Evolutionary conservation across 1,140 invertebrate genomes (phyloP), one percentile per base, ranked within the genome.

Genomic region (Bradynema listronoti): DNA sequence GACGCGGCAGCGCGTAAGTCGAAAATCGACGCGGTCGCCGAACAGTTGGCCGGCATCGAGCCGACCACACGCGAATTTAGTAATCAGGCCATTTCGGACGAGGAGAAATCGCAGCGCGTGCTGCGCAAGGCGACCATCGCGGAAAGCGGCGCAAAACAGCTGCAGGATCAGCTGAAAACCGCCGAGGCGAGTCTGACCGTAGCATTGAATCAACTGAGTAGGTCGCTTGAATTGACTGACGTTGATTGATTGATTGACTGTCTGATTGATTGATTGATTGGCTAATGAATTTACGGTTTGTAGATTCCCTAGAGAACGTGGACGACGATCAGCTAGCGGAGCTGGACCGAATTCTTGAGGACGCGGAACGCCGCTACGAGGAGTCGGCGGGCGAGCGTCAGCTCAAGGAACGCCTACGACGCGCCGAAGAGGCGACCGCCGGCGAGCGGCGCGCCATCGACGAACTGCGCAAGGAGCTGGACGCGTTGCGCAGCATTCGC

Each of bases 291-390:
- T 29, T 1, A 24, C 56, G 19, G 29, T n/a, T 53, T 72, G 39
- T 41, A 75, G 72, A 77, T 52, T 76, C 73, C n/a, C 46, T 76
- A 22, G 75, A 78, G 47, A 61, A 77, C 27, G 73, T 76, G 5
- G 62, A 76, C 51, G 74, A 76, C 24, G 62, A 66, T 25, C 77
- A 76, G 49, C 53, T 76, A 36, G 63, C 61, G 27, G 65, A 71
- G 25, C 39, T 76, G n/a, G 73, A 76, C 50, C 55, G 55, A 36
- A 33, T 71, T 27, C 34, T 78, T 3, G 64, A 73, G 25, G 67
- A 56, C 29, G 56, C 72, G 16, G 75, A 76, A 45, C 46, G 63
- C 11, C 49, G 51, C 32, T 66, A 77, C 47, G 59, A 29, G 9
- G 58, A 68, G 41, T 63, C 65, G 16, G 55, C 61, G 25, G 49